Conservation (phyloP, 2,888 invertebrate genomes). For the Galeruca laticollis region DNA sequence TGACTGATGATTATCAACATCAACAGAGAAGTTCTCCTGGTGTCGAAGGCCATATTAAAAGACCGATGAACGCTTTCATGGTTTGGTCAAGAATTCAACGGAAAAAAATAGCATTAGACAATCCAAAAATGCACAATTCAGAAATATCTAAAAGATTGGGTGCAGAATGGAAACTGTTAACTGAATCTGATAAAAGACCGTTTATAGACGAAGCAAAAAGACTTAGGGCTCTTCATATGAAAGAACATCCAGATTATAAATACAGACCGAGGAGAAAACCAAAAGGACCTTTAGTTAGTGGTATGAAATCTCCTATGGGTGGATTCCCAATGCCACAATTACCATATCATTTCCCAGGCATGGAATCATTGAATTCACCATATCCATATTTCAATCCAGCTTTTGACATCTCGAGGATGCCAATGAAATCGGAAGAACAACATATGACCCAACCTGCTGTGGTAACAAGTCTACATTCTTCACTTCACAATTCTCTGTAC, state of each 20-base stretch:
- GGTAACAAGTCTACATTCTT: conserved; percentile 67
- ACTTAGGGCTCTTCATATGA: conserved; percentile 88
- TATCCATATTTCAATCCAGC: conserved; percentile 84
- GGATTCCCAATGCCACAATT: conserved; percentile 76
- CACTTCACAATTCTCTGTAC: conserved; percentile 79
- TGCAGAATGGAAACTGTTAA: conserved; percentile 92
- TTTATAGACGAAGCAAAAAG: conserved; percentile 97
- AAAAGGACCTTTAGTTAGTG: conserved; percentile 74
- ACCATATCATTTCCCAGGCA: conserved; percentile 74
- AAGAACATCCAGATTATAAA: conserved; percentile 92
- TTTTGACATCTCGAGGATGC: conserved; percentile 67
- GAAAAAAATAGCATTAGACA: conserved; percentile 92
- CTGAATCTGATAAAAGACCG: conserved; percentile 89
- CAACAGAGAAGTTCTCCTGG: conserved; percentile 38
- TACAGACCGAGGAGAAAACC: conserved; percentile 89
- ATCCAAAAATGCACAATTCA: conserved; percentile 93
- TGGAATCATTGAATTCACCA: conserved; percentile 70
- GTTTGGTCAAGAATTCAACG: conserved; percentile 95
- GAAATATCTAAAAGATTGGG: conserved; percentile 93
- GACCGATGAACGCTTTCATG: conserved; percentile 99
- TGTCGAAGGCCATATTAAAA: conserved; percentile 85
- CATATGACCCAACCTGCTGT: conserved; percentile 53
- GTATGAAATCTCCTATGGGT: conserved; percentile 52
- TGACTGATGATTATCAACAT: conserved; percentile 60
- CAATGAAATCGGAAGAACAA: conserved; percentile 62